These are phyloP conservation scores for Trichogramma evanescens DNA, from an alignment of 2,888 invertebrate genomes.

Conservation along the genomic window DNA sequence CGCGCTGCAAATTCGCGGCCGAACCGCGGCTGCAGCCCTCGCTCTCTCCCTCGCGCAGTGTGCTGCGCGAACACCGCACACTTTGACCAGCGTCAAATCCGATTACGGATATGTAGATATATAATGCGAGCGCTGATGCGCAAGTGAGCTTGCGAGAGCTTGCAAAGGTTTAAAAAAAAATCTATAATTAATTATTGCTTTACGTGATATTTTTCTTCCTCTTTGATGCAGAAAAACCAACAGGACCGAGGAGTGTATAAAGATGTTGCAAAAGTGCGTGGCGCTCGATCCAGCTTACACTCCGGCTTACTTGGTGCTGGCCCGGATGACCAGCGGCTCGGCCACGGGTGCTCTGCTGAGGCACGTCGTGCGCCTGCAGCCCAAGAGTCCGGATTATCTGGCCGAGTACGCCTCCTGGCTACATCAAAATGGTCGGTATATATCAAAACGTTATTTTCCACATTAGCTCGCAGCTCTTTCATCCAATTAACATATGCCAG, in stretches of 20 bases:
- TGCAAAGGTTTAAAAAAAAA: too few relatives aligned
- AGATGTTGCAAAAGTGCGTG: constrained; percentile 64
- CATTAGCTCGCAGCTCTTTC: neutral
- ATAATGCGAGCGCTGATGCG: too few relatives aligned
- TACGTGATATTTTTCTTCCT: neutral
- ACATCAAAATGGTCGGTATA: constrained; percentile 54
- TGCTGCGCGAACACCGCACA: too few relatives aligned
- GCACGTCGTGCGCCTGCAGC: constrained; percentile 61
- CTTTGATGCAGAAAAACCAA: constrained; percentile 59
- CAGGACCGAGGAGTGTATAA: constrained; percentile 57
- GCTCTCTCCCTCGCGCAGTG: too few relatives aligned
- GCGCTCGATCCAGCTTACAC: constrained; percentile 62
- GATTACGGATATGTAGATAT: too few relatives aligned
- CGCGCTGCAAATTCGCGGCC: too few relatives aligned
- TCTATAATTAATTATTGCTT: neutral
- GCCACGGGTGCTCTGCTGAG: constrained; percentile 55
- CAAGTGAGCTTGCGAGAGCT: too few relatives aligned
- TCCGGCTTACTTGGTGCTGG: constrained; percentile 63
- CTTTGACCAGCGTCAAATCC: too few relatives aligned
- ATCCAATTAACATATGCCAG: constrained; percentile 14
- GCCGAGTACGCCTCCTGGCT: constrained; percentile 69
- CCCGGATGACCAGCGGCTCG: constrained; percentile 54
- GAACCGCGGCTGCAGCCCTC: too few relatives aligned
- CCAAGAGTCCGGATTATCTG: constrained; percentile 62
- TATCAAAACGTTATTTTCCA: neutral